These are phyloP conservation scores for Neoaliturus tenellus DNA, from an alignment of 2,888 invertebrate genomes.

Conservation along the genomic window DNA sequence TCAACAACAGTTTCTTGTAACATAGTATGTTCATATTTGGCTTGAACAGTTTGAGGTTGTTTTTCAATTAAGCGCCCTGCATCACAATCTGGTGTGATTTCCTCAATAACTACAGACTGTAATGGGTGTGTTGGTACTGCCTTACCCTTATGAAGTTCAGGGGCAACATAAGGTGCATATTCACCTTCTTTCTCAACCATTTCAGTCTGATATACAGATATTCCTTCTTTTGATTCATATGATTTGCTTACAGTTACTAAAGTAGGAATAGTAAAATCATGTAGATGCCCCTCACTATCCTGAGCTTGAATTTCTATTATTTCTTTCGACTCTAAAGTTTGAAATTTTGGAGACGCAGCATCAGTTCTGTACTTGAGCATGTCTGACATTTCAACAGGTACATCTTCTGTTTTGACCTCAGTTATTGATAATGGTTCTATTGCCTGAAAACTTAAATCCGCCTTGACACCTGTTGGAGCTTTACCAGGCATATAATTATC, in stretches of 20 bases:
- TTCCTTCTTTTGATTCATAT: slow-evolving; percentile 77
- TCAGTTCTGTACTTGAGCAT: slow-evolving; percentile 76
- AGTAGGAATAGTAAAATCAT: slow-evolving; percentile 71
- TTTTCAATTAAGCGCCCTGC: slow-evolving; percentile 73
- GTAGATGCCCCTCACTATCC: slow-evolving; percentile 78
- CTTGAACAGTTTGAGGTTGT: slow-evolving; percentile 71
- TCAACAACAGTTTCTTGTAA: slow-evolving; percentile 75
- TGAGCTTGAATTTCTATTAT: slow-evolving; percentile 78
- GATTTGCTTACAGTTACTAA: slow-evolving; percentile 72
- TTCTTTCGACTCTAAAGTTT: slow-evolving; percentile 80
- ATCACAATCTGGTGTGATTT: slow-evolving; percentile 72
- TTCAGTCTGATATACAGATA: slow-evolving; percentile 79
- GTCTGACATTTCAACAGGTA: slow-evolving; percentile 74
- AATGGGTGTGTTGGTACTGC: slow-evolving; percentile 73
- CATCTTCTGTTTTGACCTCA: slow-evolving; percentile 77
- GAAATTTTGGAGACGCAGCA: slow-evolving; percentile 74
- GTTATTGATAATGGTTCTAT: slow-evolving; percentile 78
- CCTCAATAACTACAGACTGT: slow-evolving; percentile 74
- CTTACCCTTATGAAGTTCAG: slow-evolving; percentile 75
- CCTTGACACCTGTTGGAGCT: slow-evolving; percentile 75
- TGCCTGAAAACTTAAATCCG: slow-evolving; percentile 77
- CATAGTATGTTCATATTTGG: slow-evolving; percentile 72
- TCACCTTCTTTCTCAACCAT: slow-evolving; percentile 80
- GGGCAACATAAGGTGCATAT: slow-evolving; percentile 74
- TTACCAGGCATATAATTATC: slow-evolving; percentile 74